A percentile compares a stretch with the other conserved stretches of the same genome.
phyloP scores from a whole-genome alignment of 2,113 vertebrate species.

The Mellivora capensis region DNA sequence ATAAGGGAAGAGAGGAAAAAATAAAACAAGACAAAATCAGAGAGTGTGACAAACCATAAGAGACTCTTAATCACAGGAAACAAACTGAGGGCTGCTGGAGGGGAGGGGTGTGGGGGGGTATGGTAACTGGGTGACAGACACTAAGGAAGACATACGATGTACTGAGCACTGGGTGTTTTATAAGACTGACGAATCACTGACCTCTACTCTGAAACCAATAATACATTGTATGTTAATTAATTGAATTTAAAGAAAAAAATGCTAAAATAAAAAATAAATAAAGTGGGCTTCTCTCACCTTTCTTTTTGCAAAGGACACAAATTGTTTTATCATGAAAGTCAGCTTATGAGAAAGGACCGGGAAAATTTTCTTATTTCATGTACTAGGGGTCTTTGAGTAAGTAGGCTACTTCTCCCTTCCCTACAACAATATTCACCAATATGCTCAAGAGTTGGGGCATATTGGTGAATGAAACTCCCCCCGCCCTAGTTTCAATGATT shows the following conservation, averaged over 20 bases:
- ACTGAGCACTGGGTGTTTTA: background rate
- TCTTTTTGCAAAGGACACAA: constrained; percentile 16
- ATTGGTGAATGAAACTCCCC: background rate
- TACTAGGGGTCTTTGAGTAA: background rate
- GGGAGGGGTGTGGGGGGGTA: background rate
- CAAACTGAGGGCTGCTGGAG: background rate
- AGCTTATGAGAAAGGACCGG: background rate
- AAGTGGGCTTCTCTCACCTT: background rate
- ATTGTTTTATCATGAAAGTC: background rate
- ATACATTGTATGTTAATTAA: background rate
- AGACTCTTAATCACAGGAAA: background rate
- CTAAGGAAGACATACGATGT: background rate
- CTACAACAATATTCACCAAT: background rate
- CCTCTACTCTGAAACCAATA: background rate
- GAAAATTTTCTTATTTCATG: background rate
- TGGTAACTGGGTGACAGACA: background rate
- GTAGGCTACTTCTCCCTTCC: background rate
- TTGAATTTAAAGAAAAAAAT: background rate
- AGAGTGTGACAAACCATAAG: background rate
- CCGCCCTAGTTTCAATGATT: background rate
- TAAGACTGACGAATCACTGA: background rate
- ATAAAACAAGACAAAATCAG: background rate
- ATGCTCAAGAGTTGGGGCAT: background rate
- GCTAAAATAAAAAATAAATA: background rate
- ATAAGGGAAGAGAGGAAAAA: background rate